Base-by-base conservation (phyloP, 2,113 vertebrate genomes). In the Catharus minimus region DNA sequence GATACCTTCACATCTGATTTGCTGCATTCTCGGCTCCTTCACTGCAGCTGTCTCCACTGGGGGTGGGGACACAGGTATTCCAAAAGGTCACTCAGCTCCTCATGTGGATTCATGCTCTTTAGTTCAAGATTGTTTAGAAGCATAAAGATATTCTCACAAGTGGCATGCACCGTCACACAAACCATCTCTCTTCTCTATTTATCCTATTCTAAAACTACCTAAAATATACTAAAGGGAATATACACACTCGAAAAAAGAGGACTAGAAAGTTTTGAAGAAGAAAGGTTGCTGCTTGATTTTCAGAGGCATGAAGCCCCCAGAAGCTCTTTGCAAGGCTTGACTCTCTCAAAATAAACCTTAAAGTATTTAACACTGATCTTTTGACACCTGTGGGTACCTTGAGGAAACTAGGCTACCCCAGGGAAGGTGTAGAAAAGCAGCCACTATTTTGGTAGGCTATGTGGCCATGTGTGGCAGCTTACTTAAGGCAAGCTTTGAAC, bases 401-500 rank as follows among this genome's bases (percentile, higher is more conserved):
- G 52, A 39, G 58, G 76, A 83, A 90, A 81, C 10, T 15, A 90
- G 57, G 80, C 43, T 76, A 53, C 52, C 66, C 10, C 66, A 61
- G n/a, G 43, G 49, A 94, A 95, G 41, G 3, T 39, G 36, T 24
- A 82, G 75, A 88, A 88, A 87, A 95, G 84, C 76, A 89, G 49
- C 16, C 5, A 7, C 76, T 82, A 38, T 11, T 62, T 86, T 85
- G 88, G 76, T 16, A 86, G 61, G 66, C 73, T 72, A 33, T 13
- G 44, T 1, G 22, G 61, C 53, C 62, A 86, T 16, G 33, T 82
- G 71, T 32, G 67, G 46, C 21, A 62, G 78, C 75, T 91, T 94
- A 77, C 84, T 86, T 91, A 91, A 91, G 74, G 46, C n/a, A 90
- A 91, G 82, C 72, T 88, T 85, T 88, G 58, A 96, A 94, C 75